A percentile compares a stretch with the other conserved stretches of the same genome.
phyloP scores from a whole-genome alignment of 2,888 invertebrate species.

The Cephus spinipes region DNA sequence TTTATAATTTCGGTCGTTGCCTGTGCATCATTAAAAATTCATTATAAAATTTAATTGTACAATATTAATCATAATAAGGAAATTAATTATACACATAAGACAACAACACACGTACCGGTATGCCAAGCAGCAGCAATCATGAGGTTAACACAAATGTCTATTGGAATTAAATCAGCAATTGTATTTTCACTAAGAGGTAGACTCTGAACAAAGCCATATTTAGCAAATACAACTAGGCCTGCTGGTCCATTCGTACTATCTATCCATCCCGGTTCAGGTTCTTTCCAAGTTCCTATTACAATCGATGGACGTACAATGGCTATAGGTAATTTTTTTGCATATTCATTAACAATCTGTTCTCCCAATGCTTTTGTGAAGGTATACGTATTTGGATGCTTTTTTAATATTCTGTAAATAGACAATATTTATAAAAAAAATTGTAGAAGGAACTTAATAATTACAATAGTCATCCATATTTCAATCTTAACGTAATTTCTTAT shows the following conservation, averaged over 20 bases:
- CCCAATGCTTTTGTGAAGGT: slow-evolving; percentile 79
- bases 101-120: slow-evolving; percentile 54
- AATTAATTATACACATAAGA: neutral
- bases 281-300: slow-evolving; percentile 71
- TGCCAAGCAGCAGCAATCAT: slow-evolving; percentile 87
- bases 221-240: slow-evolving; percentile 71
- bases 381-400: slow-evolving; percentile 77
- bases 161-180: slow-evolving; percentile 87
- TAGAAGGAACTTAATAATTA: too few species aligned
- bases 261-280: slow-evolving; percentile 76
- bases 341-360: slow-evolving; percentile 72
- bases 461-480: too few species aligned
- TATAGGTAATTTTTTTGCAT: slow-evolving; percentile 71
- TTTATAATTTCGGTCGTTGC: too few species aligned
- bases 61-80: too few species aligned
- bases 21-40: too few species aligned
- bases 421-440: neutral
- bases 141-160: slow-evolving; percentile 88
- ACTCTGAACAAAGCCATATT: slow-evolving; percentile 72
- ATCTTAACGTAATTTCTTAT: too few species aligned
- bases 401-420: slow-evolving; percentile 37
- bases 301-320: slow-evolving; percentile 79
- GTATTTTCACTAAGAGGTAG: slow-evolving; percentile 47
- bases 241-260: slow-evolving; percentile 80
- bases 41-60: too few species aligned